Evolutionary conservation across 2,113 vertebrate species (phyloP).

Genomic region (Hoplias malabaricus): DNA sequence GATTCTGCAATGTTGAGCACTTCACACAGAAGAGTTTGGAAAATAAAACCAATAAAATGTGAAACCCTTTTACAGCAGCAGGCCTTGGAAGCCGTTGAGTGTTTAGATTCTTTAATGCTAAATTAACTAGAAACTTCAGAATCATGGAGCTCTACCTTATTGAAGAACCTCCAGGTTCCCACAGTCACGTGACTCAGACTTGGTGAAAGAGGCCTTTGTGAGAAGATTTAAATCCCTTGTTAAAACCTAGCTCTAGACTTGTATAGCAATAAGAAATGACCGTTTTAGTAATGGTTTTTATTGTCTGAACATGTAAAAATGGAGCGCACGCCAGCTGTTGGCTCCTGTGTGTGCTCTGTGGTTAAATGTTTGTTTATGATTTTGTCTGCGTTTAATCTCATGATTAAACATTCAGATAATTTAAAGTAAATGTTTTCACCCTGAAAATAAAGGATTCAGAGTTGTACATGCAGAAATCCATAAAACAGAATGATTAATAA

Average conservation of each 20-base stretch:
- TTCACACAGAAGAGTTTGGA: neutral
- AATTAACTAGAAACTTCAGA: neutral
- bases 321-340: neutral
- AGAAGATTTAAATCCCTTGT: constrained; percentile 43
- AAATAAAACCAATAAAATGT: neutral
- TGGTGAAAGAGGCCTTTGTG: constrained; percentile 67
- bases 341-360: neutral
- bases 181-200: constrained; percentile 61
- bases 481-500: neutral
- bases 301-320: neutral
- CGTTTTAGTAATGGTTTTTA: neutral
- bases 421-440: neutral
- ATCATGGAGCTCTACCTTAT: constrained; percentile 38
- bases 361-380: neutral
- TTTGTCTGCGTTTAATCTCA: neutral
- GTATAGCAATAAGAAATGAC: constrained; percentile 54
- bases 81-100: neutral
- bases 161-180: constrained; percentile 56
- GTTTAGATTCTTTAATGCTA: neutral
- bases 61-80: neutral
- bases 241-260: constrained; percentile 52
- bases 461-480: neutral
- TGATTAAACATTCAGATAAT: neutral
- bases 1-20: too few relatives aligned
- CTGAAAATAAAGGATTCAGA: neutral